A percentile compares a stretch with the other conserved stretches of the same genome.
phyloP scores from a whole-genome alignment of 1,140 invertebrate genomes.

The Diorhabda elongata region DNA sequence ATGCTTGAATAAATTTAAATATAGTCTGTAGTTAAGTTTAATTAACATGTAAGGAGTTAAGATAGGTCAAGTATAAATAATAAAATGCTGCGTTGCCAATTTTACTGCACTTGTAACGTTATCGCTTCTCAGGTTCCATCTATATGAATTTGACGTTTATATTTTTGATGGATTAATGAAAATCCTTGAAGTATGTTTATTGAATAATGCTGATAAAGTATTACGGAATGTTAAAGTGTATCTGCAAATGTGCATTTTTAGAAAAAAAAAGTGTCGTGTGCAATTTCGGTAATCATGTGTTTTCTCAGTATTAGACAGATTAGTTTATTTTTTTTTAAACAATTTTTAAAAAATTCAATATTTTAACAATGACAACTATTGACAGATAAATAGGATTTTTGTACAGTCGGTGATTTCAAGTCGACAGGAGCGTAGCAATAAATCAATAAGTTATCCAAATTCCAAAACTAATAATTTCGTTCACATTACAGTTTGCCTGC shows the following conservation, averaged over 20 bases:
- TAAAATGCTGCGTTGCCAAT: neutral
- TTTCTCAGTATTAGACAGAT: constrained; percentile 1
- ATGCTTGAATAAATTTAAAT: too few species aligned
- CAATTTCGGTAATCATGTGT: neutral
- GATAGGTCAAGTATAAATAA: neutral
- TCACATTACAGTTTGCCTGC: too few species aligned
- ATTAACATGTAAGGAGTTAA: neutral
- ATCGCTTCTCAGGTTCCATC: neutral
- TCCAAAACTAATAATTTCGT: too few species aligned
- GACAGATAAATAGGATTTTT: too few species aligned
- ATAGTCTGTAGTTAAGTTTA: neutral
- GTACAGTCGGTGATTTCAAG: too few species aligned
- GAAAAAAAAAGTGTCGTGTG: neutral
- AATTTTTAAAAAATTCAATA: too few species aligned
- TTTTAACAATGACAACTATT: too few species aligned
- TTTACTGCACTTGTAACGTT: neutral
- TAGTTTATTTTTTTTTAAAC: neutral
- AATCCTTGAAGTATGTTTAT: neutral
- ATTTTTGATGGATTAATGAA: neutral
- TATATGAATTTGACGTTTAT: neutral
- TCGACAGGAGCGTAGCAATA: too few species aligned
- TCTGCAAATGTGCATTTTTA: constrained; percentile 2
- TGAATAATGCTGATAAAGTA: neutral
- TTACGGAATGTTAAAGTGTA: neutral
- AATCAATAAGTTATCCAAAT: too few species aligned